Base-by-base conservation (phyloP, 2,113 vertebrate genomes). In the Morone saxatilis region DNA sequence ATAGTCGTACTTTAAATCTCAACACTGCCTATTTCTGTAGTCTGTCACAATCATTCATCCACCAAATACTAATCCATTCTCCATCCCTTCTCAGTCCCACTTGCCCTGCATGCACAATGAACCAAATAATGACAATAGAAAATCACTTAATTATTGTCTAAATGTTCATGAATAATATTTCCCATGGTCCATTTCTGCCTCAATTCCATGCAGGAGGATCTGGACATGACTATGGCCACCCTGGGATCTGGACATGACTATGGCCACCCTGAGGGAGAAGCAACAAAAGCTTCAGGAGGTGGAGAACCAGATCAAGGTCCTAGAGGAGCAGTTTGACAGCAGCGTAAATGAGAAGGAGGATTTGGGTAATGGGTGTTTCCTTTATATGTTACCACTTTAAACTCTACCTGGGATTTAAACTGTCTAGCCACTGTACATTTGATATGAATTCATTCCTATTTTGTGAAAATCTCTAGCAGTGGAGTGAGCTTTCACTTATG, bases 271-370 rank as follows among this genome's bases (percentile, higher is more conserved):
- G 63, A 92, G 7, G 86, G 95, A 96, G 78, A 96, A 97, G 71
- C 96, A 97, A 86, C 69, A 80, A 2, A 92, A 96, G 81, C 88
- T 97, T 41, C 95, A 89, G 85, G 86, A 96, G 47, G 95, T 97
- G 14, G 95, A 97, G 81, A 74, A 92, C 45, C 85, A 97, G 88
- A 96, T 97, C 80, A 92, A 88, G 57, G 57, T 93, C 31, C 87
- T 98, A 60, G 95, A 96, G 93, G 93, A 96, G n/a, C 91, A 97
- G 76, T 96, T 95, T 87, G 93, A 96, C 38, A 96, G 74, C 92
- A 94, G 94, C 48, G 25, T 96, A 6, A 90, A 90, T n/a, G 96
- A 97, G 80, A 97, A 96, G 84, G 94, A 96, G 81, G 87, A 78
- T 5, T 89, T 97, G 65, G 92, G 96, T 97, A 85, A 94, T 92